Evolutionary conservation across 1,140 invertebrate genomes (phyloP), one percentile per base, ranked within the genome.

Genomic region (Eueides isabella): DNA sequence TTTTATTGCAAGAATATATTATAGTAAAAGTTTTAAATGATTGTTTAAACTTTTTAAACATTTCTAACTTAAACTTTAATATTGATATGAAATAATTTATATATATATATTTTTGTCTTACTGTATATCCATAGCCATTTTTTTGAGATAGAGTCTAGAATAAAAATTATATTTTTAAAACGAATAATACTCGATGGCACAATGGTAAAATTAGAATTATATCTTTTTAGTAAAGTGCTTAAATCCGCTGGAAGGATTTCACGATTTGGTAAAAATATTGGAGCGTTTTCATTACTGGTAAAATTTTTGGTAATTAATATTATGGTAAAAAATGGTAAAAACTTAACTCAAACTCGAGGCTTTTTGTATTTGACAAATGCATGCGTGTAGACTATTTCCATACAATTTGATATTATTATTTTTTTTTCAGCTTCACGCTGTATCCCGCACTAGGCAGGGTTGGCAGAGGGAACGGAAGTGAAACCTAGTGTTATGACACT

Each of bases 81-180:
- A 19, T 63, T 63, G n/a, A 30, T 30, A 23, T 62, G 11, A 62
- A 62, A 62, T 62, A 30, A 62, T 62, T n/a, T 14, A 30, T 29
- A 62, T 5, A 19, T 55, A 12, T 62, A 38, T 38, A 33, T 33
- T 33, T 33, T 33, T 33, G 35, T 38, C 35, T 38, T 38, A 38
- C 6, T 38, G 14, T 14, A 12, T 38, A 5, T 38, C 14, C 4
- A 16, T 38, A 38, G 35, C 35, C 12, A 38, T 38, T 38, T n/a
- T 73, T 74, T 65, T 65, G 55, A 69, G 19, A n/a, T 74, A 74
- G 67, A 61, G 63, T 35, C 12, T 72, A 72, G 70, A 65, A 23
- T 72, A 62, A 72, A 66, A 48, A 38, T 66, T 66, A 72, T 65
- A 72, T 72, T 72, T 72, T 66, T 73, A 16, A 26, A 70, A 70